phyloP scores from a whole-genome alignment of 2,797 vertebrate genomes.

The Perdix hodgsoniae region DNA sequence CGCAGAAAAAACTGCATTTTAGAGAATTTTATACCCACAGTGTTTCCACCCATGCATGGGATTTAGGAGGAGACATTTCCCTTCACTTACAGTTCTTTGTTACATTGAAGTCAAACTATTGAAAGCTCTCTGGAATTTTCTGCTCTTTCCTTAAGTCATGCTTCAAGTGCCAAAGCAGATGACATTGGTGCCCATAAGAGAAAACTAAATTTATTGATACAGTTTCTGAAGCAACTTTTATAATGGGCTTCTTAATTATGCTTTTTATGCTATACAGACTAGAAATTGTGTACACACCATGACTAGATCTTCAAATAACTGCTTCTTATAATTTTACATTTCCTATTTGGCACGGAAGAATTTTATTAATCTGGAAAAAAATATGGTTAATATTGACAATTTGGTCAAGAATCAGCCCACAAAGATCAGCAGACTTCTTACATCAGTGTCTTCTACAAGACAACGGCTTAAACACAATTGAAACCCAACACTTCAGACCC shows the following conservation, averaged over 20 bases:
- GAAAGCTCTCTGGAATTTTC: neutral
- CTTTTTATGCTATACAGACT: neutral
- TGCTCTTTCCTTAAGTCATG: neutral
- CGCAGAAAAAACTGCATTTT: neutral
- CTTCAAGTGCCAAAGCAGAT: neutral
- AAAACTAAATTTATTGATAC: neutral
- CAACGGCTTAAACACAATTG: neutral
- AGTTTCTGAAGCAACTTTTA: neutral
- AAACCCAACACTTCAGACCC: neutral
- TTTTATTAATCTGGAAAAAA: too few species aligned
- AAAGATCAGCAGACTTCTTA: rapidly evolving
- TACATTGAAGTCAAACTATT: neutral
- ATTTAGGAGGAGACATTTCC: neutral
- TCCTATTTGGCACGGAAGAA: too few species aligned
- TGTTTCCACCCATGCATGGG: rapidly evolving
- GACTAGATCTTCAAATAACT: neutral
- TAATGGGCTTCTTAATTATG: neutral
- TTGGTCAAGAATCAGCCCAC: neutral
- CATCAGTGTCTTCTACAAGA: neutral
- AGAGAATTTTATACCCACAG: neutral
- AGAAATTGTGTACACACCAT: neutral
- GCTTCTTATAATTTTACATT: neutral
- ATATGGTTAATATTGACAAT: too few species aligned
- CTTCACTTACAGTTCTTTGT: neutral
- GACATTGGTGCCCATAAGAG: neutral